Conservation (phyloP, 2,113 vertebrate genomes). For the Grantiella picta region DNA sequence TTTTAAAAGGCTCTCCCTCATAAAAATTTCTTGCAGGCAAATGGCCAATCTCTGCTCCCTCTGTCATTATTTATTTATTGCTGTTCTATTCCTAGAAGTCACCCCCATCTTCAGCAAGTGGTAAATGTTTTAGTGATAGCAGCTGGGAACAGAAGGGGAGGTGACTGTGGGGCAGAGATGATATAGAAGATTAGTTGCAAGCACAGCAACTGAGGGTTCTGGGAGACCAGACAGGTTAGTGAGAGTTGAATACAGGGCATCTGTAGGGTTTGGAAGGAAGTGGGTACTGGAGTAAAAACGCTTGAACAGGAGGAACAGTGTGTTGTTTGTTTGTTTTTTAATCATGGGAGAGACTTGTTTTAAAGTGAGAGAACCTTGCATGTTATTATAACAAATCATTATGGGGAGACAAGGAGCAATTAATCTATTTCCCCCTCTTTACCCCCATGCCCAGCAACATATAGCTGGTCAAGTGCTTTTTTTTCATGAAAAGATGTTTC, state of each 20-base stretch:
- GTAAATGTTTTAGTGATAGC: slow-evolving; percentile 20
- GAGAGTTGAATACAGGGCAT: neutral
- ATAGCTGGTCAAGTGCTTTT: neutral
- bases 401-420: neutral
- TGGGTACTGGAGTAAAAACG: neutral
- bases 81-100: slow-evolving; percentile 36
- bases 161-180: neutral
- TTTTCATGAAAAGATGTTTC: neutral
- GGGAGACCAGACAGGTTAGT: neutral
- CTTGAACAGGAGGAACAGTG: neutral
- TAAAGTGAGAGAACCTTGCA: neutral
- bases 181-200: neutral
- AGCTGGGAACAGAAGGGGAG: neutral
- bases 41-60: neutral
- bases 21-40: neutral
- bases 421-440: neutral
- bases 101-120: neutral
- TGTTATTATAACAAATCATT: neutral
- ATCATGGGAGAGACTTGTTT: neutral
- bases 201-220: neutral
- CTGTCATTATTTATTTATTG: slow-evolving; percentile 45
- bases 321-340: neutral
- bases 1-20: neutral
- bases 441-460: neutral
- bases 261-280: neutral